Evolutionary conservation across 2,797 vertebrate species (phyloP), one percentile per base, ranked within the genome.

Genomic region (Potorous gilbertii): DNA sequence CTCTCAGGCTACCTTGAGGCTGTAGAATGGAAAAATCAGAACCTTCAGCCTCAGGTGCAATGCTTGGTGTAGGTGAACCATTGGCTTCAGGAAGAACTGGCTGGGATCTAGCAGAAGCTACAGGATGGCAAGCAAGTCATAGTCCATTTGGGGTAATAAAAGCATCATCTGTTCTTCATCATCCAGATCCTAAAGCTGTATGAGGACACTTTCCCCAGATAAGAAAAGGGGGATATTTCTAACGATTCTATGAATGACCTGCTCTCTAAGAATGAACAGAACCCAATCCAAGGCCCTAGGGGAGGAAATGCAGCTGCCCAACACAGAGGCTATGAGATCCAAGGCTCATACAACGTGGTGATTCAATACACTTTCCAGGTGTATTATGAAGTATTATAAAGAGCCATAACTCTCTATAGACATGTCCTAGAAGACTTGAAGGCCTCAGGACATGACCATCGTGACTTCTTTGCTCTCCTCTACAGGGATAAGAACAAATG

Each of bases 401-500:
- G 52, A 92, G 99, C 99, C 0, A 99, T 99, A 95, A 99, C 99
- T 0, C 99, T 99, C 90, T 99, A 99, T 98, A 99, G 99, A 96
- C 99, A 99, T 96, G 99, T 99, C 0, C 98, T 99, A 95, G 99
- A 99, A 96, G 99, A 99, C 97, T 98, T 99, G 95, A 99, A 99
- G 94, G 99, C 99, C 0, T 99, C 99, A 0, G 99, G 99, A n/a
- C 99, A 99, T 4, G 99, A 99, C 98, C 99, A 99, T 96, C 99
- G 99, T 0, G 99, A 99, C 98, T 99, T 99, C 98, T 98, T 99
- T 94, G 99, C 99, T 0, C 96, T 99, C 91, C 99, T 99, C 74
- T 99, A 99, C 98, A 99, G 99, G 97, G 99, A 99, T 96, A 99
- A 99, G 98, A 99, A 99, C 96, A 99, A 99, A 97, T 99, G 99